A percentile compares a stretch with the other conserved stretches of the same genome.
Conservation (phyloP, 2,888 invertebrate genomes). For the Odontothrips loti region DNA sequence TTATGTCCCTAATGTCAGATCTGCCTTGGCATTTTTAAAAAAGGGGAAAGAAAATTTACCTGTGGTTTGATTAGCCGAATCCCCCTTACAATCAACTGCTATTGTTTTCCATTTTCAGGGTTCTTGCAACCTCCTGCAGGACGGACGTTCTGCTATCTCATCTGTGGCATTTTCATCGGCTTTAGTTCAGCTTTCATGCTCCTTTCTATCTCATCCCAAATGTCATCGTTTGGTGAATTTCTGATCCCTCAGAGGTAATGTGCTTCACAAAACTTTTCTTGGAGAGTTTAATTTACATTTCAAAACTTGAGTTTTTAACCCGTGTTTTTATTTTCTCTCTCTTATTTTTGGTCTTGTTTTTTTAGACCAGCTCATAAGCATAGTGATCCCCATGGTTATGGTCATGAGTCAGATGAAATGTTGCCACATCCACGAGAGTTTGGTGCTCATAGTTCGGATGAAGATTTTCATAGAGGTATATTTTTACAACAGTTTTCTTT, state of each 20-base stretch:
- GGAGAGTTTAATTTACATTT: neutral
- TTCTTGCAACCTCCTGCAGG: slow-evolving; percentile 50
- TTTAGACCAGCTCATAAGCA: slow-evolving; percentile 34
- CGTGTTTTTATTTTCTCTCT: neutral
- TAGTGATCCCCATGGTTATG: slow-evolving; percentile 44
- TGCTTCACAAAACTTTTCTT: slow-evolving; percentile 14
- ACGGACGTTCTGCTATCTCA: slow-evolving; percentile 64
- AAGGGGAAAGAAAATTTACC: too few relatives aligned
- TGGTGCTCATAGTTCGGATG: slow-evolving; percentile 53
- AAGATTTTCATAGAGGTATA: slow-evolving; percentile 59
- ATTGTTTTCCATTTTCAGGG: slow-evolving; percentile 36
- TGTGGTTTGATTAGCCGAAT: too few relatives aligned
- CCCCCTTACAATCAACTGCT: neutral
- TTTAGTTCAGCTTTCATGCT: slow-evolving; percentile 72
- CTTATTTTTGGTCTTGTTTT: slow-evolving; percentile 22
- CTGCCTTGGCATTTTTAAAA: too few relatives aligned
- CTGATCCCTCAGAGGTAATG: slow-evolving; percentile 42
- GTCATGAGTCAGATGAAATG: slow-evolving; percentile 42
- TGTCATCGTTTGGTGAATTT: slow-evolving; percentile 44
- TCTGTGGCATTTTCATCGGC: slow-evolving; percentile 68
- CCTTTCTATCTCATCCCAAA: slow-evolving; percentile 56
- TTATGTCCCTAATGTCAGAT: too few relatives aligned
- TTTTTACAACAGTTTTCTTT: neutral
- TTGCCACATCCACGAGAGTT: slow-evolving; percentile 49
- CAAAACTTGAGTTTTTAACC: neutral